These are phyloP conservation scores for Eremophila alpestris DNA, from an alignment of 2,797 vertebrate genomes.

Conservation along the genomic window DNA sequence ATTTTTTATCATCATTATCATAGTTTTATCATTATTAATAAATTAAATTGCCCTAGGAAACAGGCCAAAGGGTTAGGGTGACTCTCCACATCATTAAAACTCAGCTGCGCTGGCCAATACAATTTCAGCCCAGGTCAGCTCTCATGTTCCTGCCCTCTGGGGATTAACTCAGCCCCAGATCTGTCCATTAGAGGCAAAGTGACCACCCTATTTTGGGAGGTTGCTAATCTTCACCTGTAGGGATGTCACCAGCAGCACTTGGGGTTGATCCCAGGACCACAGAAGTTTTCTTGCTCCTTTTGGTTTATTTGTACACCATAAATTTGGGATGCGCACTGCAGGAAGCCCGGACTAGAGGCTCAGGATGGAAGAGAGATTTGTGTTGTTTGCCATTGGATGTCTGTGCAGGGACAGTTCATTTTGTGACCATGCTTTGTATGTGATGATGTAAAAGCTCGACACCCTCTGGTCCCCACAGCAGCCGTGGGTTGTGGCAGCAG, in stretches of 20 bases:
- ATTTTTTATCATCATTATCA: no score
- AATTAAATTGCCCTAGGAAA: neutral
- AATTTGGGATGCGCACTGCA: neutral
- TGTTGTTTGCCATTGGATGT: neutral
- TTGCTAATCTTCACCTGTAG: neutral
- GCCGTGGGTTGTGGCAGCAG: rapidly evolving
- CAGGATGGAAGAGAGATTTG: neutral
- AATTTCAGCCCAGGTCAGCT: neutral
- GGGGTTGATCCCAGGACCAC: neutral
- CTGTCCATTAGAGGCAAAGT: neutral
- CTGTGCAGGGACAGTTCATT: neutral
- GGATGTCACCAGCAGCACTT: neutral
- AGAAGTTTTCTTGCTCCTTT: neutral
- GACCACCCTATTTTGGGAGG: neutral
- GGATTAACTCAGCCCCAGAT: neutral
- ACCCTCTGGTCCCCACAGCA: neutral
- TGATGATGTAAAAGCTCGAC: neutral
- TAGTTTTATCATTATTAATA: neutral
- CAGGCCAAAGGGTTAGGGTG: neutral
- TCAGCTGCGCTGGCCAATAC: rapidly evolving
- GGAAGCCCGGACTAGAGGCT: neutral
- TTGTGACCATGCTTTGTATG: neutral
- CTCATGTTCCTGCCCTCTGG: neutral
- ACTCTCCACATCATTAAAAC: neutral
- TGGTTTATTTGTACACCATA: neutral